phyloP scores from a whole-genome alignment of 2,113 vertebrate genomes.

The Excalfactoria chinensis region DNA sequence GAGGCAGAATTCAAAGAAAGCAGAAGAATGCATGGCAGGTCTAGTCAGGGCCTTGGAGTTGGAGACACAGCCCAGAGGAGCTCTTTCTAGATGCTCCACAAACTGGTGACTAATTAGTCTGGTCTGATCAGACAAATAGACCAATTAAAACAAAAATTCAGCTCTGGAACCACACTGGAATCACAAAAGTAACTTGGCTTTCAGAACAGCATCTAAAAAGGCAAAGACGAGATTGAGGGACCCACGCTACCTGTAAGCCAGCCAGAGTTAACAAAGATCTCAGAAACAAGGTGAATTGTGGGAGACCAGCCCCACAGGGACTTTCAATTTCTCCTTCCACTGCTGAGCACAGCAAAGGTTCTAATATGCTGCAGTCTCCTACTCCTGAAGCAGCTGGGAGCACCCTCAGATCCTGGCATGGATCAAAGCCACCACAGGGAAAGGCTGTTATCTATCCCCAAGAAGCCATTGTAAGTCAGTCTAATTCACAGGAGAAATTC shows the following conservation, averaged over 20 bases:
- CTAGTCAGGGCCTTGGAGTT: not conserved
- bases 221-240: not conserved
- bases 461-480: not conserved
- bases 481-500: not conserved
- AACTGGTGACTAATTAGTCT: not conserved
- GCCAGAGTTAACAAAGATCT: not conserved
- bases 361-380: not conserved
- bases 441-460: not conserved
- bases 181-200: not conserved
- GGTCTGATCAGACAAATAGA: not conserved
- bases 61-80: not conserved
- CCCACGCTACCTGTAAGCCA: not conserved
- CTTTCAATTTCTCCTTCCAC: not conserved
- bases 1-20: not conserved
- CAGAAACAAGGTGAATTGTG: not conserved
- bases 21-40: not conserved
- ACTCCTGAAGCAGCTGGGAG: not conserved
- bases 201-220: not conserved
- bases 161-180: not conserved
- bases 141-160: not conserved
- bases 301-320: not conserved
- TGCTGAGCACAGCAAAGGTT: not conserved
- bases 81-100: not conserved
- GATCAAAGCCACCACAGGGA: not conserved
- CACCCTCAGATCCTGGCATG: not conserved